phyloP scores from a whole-genome alignment of 2,888 invertebrate genomes.

The Drosophila prolongata region DNA sequence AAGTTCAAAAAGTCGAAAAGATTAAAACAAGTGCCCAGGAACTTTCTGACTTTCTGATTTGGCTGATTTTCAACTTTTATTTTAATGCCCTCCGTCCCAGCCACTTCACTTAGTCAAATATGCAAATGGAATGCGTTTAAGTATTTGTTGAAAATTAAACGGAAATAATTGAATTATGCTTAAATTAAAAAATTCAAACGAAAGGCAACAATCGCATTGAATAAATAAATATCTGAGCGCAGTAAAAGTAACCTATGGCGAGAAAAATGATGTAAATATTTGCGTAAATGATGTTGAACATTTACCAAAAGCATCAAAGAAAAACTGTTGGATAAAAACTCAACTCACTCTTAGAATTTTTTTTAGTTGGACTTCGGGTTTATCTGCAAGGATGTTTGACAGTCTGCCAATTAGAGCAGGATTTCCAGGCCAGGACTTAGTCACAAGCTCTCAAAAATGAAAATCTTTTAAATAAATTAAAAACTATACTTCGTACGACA shows the following conservation, averaged over 20 bases:
- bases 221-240: constrained; percentile 25
- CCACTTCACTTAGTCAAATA: constrained; percentile 16
- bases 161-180: constrained; percentile 42
- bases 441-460: constrained; percentile 11
- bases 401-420: constrained; percentile 40
- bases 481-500: background rate
- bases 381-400: constrained; percentile 20
- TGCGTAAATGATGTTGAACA: no score
- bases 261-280: constrained; percentile 28
- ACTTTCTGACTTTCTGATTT: constrained; percentile 39
- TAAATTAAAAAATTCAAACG: constrained; percentile 28
- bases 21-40: constrained; percentile 33
- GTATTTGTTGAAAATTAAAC: constrained; percentile 36
- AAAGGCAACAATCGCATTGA: constrained; percentile 28
- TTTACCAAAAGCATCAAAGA: constrained; percentile 1
- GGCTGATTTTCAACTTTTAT: constrained; percentile 35
- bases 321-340: constrained; percentile 1
- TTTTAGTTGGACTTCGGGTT: background rate
- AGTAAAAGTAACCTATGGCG: constrained; percentile 7
- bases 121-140: constrained; percentile 40
- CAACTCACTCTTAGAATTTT: constrained; percentile 2
- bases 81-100: constrained; percentile 7
- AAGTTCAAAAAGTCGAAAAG: constrained; percentile 21
- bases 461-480: constrained; percentile 42
- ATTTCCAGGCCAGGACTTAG: constrained; percentile 23